A percentile compares a stretch with the other conserved stretches of the same genome.
These are phyloP conservation scores for Ephestia elutella DNA, from an alignment of 1,140 invertebrate species.

Conservation along the genomic window DNA sequence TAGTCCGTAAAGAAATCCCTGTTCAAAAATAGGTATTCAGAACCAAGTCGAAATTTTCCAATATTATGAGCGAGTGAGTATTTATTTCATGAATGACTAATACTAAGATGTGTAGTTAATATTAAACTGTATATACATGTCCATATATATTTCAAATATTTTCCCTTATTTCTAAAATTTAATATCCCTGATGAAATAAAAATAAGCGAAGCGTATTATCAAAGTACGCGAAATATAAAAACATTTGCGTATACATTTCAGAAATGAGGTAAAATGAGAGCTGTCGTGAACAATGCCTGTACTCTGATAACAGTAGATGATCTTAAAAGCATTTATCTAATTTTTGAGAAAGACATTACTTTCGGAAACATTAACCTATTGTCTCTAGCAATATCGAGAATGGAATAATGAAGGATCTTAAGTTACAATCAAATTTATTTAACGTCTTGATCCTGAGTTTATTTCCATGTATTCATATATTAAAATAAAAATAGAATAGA, in stretches of 20 bases:
- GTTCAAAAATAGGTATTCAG: too few relatives aligned
- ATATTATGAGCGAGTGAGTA: too few relatives aligned
- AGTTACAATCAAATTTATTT: too few relatives aligned
- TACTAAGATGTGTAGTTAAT: neutral
- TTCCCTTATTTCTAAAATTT: neutral
- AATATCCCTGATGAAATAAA: neutral
- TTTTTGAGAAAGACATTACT: neutral
- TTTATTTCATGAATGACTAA: too few relatives aligned
- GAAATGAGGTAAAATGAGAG: neutral
- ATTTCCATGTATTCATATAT: too few relatives aligned
- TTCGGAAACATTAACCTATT: neutral
- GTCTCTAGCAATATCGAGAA: neutral
- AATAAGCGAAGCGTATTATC: neutral
- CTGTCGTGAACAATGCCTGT: neutral
- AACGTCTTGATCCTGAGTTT: too few relatives aligned
- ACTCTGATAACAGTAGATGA: neutral
- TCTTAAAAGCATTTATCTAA: slow-evolving; percentile 9
- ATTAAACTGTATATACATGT: neutral
- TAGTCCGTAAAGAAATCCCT: slow-evolving; percentile 6
- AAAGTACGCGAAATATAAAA: neutral
- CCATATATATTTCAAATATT: neutral
- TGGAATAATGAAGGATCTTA: neutral
- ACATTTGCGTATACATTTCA: neutral
- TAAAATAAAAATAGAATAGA: too few relatives aligned
- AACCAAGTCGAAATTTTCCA: too few relatives aligned